These are phyloP conservation scores for Drosophila parvula DNA, from an alignment of 1,140 invertebrate genomes.

Conservation along the genomic window DNA sequence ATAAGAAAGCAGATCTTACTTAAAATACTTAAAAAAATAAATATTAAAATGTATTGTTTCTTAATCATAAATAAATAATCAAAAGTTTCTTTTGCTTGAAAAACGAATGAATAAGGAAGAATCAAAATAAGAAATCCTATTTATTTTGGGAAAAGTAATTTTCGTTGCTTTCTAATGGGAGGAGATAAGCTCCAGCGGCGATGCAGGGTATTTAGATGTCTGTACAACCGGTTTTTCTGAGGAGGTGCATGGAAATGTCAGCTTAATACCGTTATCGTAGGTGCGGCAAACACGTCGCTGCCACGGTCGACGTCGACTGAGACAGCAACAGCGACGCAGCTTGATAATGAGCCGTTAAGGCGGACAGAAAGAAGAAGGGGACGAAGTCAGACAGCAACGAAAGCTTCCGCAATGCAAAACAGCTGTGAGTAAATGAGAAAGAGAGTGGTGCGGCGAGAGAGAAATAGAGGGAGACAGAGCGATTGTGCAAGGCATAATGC, in stretches of 20 bases:
- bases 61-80: too few species aligned
- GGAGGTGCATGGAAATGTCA: constrained; percentile 56
- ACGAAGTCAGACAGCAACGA: constrained; percentile 31
- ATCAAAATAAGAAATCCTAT: too few species aligned
- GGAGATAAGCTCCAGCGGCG: not conserved
- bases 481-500: constrained; percentile 55
- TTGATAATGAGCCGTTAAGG: constrained; percentile 76
- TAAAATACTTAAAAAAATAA: too few species aligned
- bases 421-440: constrained; percentile 32
- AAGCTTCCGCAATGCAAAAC: constrained; percentile 76
- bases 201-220: constrained; percentile 23
- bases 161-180: not conserved
- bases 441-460: constrained; percentile 5
- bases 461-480: not conserved
- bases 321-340: constrained; percentile 41
- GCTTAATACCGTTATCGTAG: constrained; percentile 79
- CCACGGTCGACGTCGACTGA: constrained; percentile 43
- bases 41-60: too few species aligned
- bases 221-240: constrained; percentile 10
- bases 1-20: not conserved
- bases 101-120: too few species aligned
- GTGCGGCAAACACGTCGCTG: constrained; percentile 74
- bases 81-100: too few species aligned
- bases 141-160: too few species aligned
- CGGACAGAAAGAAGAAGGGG: constrained; percentile 51